phyloP scores from a whole-genome alignment of 2,888 invertebrate genomes.

The Siphlonurus alternatus region DNA sequence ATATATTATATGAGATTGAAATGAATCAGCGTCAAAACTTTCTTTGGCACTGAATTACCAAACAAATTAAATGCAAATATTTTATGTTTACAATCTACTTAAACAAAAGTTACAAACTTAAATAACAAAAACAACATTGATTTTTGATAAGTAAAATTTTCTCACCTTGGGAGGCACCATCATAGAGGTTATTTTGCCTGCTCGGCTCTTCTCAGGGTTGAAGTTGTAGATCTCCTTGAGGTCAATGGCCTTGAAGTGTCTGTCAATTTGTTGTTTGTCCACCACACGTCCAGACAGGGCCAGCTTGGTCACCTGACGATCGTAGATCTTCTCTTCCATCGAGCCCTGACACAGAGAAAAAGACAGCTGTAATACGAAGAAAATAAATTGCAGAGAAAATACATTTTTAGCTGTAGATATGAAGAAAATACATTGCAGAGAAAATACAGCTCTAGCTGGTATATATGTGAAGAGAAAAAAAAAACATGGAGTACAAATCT shows the following conservation, averaged over 20 bases:
- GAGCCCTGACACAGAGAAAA: conserved; percentile 48
- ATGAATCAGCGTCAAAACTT: too few species aligned
- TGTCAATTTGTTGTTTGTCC: conserved; percentile 93
- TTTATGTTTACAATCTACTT: too few species aligned
- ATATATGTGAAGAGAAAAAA: too few species aligned
- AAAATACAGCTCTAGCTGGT: too few species aligned
- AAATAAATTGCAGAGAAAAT: too few species aligned
- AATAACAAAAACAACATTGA: conserved; percentile 33
- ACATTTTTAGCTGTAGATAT: too few species aligned
- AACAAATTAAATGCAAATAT: too few species aligned
- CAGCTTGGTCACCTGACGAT: conserved; percentile 90
- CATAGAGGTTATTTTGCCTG: not conserved
- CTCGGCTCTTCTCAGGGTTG: conserved; percentile 37
- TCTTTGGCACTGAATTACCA: not conserved
- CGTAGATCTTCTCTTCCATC: conserved; percentile 97
- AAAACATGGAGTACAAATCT: too few species aligned
- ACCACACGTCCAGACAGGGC: conserved; percentile 91
- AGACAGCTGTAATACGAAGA: too few species aligned
- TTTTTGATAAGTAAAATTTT: too few species aligned
- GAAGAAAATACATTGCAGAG: too few species aligned
- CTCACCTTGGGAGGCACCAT: not conserved
- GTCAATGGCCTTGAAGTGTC: conserved; percentile 93
- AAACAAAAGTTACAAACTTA: not conserved
- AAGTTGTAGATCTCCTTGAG: conserved; percentile 81
- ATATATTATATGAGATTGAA: too few species aligned